Conservation (phyloP, 2,888 invertebrate genomes). For the Drosophila borealis region DNA sequence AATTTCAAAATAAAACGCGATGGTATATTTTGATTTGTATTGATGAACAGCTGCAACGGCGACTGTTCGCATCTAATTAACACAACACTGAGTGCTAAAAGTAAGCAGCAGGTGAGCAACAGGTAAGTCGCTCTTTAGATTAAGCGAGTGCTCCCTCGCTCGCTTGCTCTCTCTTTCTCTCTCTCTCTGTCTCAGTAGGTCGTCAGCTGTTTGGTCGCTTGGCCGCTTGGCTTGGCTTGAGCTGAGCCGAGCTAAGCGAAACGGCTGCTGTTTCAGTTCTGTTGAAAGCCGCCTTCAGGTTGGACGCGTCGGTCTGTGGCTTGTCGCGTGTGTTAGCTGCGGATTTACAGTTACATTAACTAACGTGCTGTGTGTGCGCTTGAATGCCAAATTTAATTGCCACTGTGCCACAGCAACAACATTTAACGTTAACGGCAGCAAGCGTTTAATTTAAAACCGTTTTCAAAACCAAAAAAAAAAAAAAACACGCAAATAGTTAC, state of each 20-base stretch:
- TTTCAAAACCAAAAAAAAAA: constrained; percentile 27
- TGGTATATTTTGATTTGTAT: not conserved
- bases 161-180: constrained; percentile 6
- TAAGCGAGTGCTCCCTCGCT: constrained; percentile 5
- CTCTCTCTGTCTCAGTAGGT: not conserved
- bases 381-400: constrained; percentile 81
- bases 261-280: constrained; percentile 53
- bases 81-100: constrained; percentile 49
- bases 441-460: constrained; percentile 56
- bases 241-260: constrained; percentile 37
- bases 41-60: constrained; percentile 32
- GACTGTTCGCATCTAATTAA: constrained; percentile 36
- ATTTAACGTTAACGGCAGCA: constrained; percentile 20
- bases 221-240: not conserved
- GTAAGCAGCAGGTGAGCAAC: constrained; percentile 25
- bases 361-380: constrained; percentile 67
- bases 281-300: constrained; percentile 50
- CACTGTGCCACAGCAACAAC: constrained; percentile 34
- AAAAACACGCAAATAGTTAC: constrained; percentile 41
- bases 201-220: constrained; percentile 42
- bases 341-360: constrained; percentile 64
- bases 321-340: constrained; percentile 30
- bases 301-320: constrained; percentile 48
- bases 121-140: constrained; percentile 14
- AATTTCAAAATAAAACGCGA: constrained; percentile 1